Evolutionary conservation across 37 sponge, comb jelly and placozoan genomes (phyloP).

Genomic region (Cliona cf. orientalis): DNA sequence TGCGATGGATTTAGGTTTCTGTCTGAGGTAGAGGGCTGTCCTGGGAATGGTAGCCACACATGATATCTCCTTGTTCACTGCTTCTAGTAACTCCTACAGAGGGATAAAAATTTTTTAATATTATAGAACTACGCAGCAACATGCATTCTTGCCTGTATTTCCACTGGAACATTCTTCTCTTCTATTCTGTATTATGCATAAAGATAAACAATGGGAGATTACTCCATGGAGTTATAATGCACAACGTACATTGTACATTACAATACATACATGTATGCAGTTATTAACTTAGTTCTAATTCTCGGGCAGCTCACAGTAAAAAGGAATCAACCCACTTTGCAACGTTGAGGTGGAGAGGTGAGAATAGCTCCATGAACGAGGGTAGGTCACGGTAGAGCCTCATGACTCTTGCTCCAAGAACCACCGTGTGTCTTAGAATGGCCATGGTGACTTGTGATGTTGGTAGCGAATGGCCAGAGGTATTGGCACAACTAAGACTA

Average conservation of each 20-base stretch:
- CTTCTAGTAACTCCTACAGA: not conserved
- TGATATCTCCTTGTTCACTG: not conserved
- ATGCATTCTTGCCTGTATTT: slow-evolving; percentile 1
- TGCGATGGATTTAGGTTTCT: slow-evolving; percentile 83
- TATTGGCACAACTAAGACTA: not conserved
- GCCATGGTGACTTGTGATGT: too few species aligned
- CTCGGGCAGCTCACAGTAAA: not conserved
- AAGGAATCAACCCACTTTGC: slow-evolving; percentile 33
- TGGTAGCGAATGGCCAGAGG: not conserved
- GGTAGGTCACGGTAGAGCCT: slow-evolving; percentile 38
- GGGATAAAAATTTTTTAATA: not conserved
- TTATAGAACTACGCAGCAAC: too few species aligned
- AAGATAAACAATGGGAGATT: too few species aligned
- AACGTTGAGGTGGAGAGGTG: slow-evolving; percentile 20
- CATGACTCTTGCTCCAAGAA: not conserved
- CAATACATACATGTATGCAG: too few species aligned
- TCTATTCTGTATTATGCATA: too few species aligned
- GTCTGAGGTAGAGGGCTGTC: slow-evolving; percentile 52
- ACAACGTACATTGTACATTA: not conserved
- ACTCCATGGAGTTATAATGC: too few species aligned
- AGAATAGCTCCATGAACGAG: slow-evolving; percentile 58
- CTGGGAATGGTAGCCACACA: slow-evolving; percentile 10
- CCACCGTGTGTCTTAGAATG: not conserved
- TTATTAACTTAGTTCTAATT: too few species aligned
- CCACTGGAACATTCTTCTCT: too few species aligned